Percentiles rank a stretch among this genome's conserved stretches.
phyloP scores from a whole-genome alignment of 2,113 vertebrate genomes.

The Hydrolagus affinis region DNA sequence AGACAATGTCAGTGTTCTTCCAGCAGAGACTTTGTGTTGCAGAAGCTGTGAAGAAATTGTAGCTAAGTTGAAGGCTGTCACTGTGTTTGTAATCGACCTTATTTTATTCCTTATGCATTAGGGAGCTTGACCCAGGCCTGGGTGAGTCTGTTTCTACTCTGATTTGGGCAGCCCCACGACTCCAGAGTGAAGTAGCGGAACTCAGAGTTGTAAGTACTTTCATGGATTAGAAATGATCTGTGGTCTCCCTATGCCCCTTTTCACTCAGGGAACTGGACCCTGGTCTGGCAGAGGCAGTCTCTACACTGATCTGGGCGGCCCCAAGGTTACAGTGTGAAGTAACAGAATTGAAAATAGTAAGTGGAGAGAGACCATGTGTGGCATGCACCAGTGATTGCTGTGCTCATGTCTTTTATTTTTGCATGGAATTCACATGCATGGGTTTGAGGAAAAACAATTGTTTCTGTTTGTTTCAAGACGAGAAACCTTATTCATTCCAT shows the following conservation, averaged over 20 bases:
- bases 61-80: neutral
- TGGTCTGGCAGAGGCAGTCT: constrained; percentile 88
- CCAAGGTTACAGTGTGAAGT: constrained; percentile 89
- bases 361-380: constrained; percentile 42
- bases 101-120: neutral
- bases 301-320: constrained; percentile 92
- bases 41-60: neutral
- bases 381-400: neutral
- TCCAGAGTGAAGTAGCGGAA: constrained; percentile 33
- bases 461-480: neutral
- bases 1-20: neutral
- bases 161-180: constrained; percentile 35
- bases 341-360: constrained; percentile 81
- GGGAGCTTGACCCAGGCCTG: constrained; percentile 33
- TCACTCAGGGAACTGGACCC: constrained; percentile 78
- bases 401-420: neutral
- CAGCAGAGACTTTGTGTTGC: neutral
- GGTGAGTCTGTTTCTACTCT: constrained; percentile 33
- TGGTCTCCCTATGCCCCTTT: constrained; percentile 17
- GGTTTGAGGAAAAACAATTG: neutral
- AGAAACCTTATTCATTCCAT: too few relatives aligned
- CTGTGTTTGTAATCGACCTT: constrained; percentile 4
- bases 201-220: constrained; percentile 31
- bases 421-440: neutral
- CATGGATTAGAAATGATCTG: neutral